These are phyloP conservation scores for Hucho hucho DNA, from an alignment of 2,113 vertebrate genomes.

Conservation along the genomic window DNA sequence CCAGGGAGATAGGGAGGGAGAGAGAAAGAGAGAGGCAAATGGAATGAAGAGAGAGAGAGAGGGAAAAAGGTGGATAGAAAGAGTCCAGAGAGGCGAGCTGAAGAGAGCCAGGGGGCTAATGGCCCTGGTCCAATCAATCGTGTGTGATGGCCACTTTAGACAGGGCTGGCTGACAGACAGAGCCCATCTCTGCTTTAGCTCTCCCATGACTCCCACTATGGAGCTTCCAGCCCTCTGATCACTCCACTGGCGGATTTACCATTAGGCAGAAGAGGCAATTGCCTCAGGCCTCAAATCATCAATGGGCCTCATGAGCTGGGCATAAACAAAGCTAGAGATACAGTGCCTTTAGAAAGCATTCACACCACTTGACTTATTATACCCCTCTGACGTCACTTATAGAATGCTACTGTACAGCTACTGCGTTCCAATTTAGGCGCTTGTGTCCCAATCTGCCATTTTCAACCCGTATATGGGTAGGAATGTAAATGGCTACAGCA, in stretches of 20 bases:
- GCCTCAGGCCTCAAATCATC: background rate
- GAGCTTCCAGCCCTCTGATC: slow-evolving; percentile 20
- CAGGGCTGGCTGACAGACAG: slow-evolving; percentile 59
- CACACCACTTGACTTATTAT: too few relatives aligned
- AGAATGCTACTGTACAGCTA: background rate
- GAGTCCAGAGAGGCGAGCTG: slow-evolving; percentile 16
- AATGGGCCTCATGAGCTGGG: too few relatives aligned
- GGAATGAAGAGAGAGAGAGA: background rate
- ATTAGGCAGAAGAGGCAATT: too few relatives aligned
- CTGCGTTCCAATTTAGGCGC: too few relatives aligned
- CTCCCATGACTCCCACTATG: slow-evolving; percentile 49
- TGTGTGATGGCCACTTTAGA: slow-evolving; percentile 71
- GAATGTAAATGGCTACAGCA: too few relatives aligned
- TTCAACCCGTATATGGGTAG: too few relatives aligned
- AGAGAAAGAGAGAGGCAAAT: slow-evolving; percentile 21
- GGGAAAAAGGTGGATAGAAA: slow-evolving; percentile 20
- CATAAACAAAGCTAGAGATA: too few relatives aligned
- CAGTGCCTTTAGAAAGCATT: too few relatives aligned
- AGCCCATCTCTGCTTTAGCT: slow-evolving; percentile 64
- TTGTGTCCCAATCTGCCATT: too few relatives aligned
- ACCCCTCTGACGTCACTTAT: slow-evolving; percentile 17
- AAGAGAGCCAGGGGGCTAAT: slow-evolving; percentile 68
- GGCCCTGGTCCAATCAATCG: slow-evolving; percentile 70
- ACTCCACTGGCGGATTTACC: background rate
- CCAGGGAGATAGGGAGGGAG: slow-evolving; percentile 16